Base-by-base conservation (phyloP, 2,888 invertebrate species). In the Drosophila mettleri region DNA sequence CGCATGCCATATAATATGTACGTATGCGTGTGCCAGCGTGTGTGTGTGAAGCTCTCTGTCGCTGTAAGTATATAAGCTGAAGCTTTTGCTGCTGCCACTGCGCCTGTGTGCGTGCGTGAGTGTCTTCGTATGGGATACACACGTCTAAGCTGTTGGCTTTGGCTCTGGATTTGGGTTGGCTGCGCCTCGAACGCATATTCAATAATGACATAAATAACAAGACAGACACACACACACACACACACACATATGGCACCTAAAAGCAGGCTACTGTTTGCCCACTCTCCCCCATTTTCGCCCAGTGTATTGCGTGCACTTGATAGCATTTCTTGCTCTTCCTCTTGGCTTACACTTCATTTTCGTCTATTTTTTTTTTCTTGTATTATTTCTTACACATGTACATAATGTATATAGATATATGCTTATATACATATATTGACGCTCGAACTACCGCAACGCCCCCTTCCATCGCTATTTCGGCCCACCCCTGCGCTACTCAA, bases 151-250 rank as follows among this genome's bases (percentile, higher is more conserved):
- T 67, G 72, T 48, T 61, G 58, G 55, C 58, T 67, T 51, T 65
- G 57, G 31, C 71, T 52, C 69, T 78, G 76, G 78, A 69, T 86
- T 80, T 86, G 85, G 83, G 88, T 87, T 87, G 85, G 86, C 75
- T 82, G 82, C 63, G 78, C 73, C 82, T 85, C 73, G 67, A 86
- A 85, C 86, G 86, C 80, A 86, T 80, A 80, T 86, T 86, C 86
- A 86, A 86, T 88, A 86, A 88, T 88, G 82, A 86, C 78, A 85
- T 86, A 87, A 79, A 79, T 79, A 86, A 83, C 67, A 69, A 33
- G 65, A 18, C 14, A 20, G 22, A 39, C 16, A 46, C 8, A 14
- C 7, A 43, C 33, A 22, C 7, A 75, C 80, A 73, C 5, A 9
- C 3, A n/a, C n/a, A n/a, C 16, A 16, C 3, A 6, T 45, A 45